A percentile compares a stretch with the other conserved stretches of the same genome.
phyloP scores from a whole-genome alignment of 2,888 invertebrate genomes.

The Brachyopa scutellaris region DNA sequence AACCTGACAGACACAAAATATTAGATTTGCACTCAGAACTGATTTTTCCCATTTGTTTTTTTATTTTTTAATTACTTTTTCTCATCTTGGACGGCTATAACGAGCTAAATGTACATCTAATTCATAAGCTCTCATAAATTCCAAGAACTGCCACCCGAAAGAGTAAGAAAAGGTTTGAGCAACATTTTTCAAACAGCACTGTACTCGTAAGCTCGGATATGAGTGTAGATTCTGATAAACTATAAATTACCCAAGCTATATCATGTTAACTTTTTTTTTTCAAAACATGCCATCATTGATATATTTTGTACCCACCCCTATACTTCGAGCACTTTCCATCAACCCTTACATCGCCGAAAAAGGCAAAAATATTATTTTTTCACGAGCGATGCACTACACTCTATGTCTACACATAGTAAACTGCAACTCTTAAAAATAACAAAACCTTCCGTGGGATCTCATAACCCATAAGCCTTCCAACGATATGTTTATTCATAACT shows the following conservation, averaged over 20 bases:
- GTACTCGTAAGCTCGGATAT: no score
- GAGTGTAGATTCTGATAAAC: no score
- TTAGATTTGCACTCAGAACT: no score
- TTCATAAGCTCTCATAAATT: no score
- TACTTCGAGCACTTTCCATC: background rate
- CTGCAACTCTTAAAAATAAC: constrained; percentile 37
- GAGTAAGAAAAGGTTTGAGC: no score
- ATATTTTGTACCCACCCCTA: background rate
- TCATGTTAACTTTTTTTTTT: background rate
- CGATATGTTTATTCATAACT: constrained; percentile 70
- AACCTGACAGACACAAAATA: no score
- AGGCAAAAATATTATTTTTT: constrained; percentile 9
- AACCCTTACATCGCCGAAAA: background rate
- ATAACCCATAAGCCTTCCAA: constrained; percentile 55
- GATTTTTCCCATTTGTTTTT: no score
- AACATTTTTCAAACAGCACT: no score
- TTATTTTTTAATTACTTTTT: no score
- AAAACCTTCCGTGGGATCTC: constrained; percentile 41
- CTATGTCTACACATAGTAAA: background rate
- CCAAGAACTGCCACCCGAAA: no score
- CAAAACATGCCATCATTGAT: constrained; percentile 9
- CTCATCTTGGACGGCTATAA: no score
- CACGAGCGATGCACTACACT: constrained; percentile 32
- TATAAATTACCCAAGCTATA: constrained; percentile 20
- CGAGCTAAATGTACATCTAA: no score